Percentiles rank a stretch among this genome's conserved stretches.
phyloP scores from a whole-genome alignment of 2,888 invertebrate genomes.

The Rhamnusium bicolor region DNA sequence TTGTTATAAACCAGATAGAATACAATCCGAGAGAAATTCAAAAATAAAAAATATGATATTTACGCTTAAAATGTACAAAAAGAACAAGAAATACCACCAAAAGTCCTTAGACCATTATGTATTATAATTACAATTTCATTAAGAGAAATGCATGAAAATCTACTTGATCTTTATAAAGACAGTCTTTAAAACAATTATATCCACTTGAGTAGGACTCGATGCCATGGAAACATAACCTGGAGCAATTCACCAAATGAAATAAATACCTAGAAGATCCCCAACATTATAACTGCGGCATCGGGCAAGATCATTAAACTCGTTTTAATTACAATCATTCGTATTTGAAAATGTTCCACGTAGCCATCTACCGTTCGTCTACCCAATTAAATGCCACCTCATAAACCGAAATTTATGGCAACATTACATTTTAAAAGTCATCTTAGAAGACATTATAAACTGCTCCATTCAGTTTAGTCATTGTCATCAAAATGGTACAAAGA shows the following conservation, averaged over 20 bases:
- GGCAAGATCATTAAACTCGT: constrained; percentile 12
- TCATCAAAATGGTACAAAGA: background rate
- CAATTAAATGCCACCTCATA: constrained; percentile 30
- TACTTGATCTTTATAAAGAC: background rate
- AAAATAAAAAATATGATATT: too few species aligned
- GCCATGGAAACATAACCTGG: constrained; percentile 2
- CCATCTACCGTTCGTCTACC: constrained; percentile 19
- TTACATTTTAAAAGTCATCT: constrained; percentile 19
- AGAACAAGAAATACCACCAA: too few species aligned
- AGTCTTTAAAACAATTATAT: background rate
- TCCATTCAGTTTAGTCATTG: background rate
- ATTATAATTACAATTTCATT: background rate
- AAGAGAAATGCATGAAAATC: background rate
- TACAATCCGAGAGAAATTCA: too few species aligned
- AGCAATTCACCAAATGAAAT: background rate
- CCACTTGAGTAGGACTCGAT: background rate
- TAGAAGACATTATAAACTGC: constrained; percentile 6
- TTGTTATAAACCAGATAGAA: too few species aligned
- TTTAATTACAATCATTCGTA: constrained; percentile 20
- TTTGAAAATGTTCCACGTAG: constrained; percentile 23
- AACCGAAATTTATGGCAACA: constrained; percentile 18
- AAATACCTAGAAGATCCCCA: constrained; percentile 2
- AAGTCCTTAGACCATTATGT: too few species aligned
- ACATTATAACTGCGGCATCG: constrained; percentile 17
- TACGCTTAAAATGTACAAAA: too few species aligned